Conservation (phyloP, 1,140 invertebrate genomes). For the Dreissena polymorpha region DNA sequence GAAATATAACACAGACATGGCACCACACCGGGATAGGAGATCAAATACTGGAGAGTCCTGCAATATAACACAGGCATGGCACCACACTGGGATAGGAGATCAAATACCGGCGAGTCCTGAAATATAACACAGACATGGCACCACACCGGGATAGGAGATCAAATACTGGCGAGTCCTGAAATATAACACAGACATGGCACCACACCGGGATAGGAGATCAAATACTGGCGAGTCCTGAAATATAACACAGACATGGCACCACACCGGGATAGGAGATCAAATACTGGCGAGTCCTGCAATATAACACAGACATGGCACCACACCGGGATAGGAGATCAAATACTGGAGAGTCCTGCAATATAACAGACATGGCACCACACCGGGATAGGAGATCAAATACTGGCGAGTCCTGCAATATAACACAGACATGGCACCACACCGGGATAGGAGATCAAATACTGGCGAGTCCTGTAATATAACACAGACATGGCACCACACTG, state of each 20-base stretch:
- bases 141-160: slow-evolving; percentile 58
- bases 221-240: slow-evolving; percentile 69
- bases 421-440: slow-evolving; percentile 37
- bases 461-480: slow-evolving; percentile 70
- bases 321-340: slow-evolving; percentile 61
- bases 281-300: slow-evolving; percentile 69
- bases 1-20: no score
- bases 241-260: no score
- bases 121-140: no score
- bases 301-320: slow-evolving; percentile 36
- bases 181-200: no score
- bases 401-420: slow-evolving; percentile 69
- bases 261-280: slow-evolving; percentile 59
- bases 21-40: slow-evolving; percentile 55
- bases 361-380: slow-evolving; percentile 40
- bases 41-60: slow-evolving; percentile 69
- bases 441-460: slow-evolving; percentile 63
- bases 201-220: slow-evolving; percentile 58
- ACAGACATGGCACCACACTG: slow-evolving; percentile 41
- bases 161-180: slow-evolving; percentile 69
- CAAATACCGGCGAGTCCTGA: slow-evolving; percentile 69
- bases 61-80: no score
- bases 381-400: slow-evolving; percentile 63
- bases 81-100: slow-evolving; percentile 56
- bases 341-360: slow-evolving; percentile 68